Base-by-base conservation (phyloP, 2,888 invertebrate species). In the Caenorhabditis macrosperma region DNA sequence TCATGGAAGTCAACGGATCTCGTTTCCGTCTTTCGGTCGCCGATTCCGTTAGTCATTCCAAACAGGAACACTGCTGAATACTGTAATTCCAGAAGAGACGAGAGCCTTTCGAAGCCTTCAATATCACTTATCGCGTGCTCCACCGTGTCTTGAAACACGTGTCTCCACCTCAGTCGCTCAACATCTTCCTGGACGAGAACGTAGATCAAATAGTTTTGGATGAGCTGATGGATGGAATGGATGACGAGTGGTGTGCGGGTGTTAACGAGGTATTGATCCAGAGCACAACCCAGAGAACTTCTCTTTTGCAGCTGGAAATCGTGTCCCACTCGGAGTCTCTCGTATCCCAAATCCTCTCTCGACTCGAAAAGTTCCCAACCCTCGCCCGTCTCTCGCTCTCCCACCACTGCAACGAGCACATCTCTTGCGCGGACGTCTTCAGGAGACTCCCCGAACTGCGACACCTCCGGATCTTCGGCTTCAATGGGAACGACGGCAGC, bases 221-320 rank as follows among this genome's bases (percentile, higher is more conserved):
- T 24, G 6, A 17, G 22, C 38, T 59, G 48, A 64, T 63, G 60
- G 35, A 24, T 6, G 74, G 74, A 26, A 22, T 59, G 10, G 30
- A 12, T 5, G 12, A 20, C 0, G 24, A 59, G 3, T 74, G 74
- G 74, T 28, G 48, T 17, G 4, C 9, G 1, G 28, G 30, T 3
- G 20, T 74, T 10, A 12, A 33, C 22, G 54, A 74, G 41, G 74
- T 64, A n/a, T n/a, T n/a, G n/a, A n/a, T n/a, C n/a, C n/a, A n/a
- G n/a, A n/a, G n/a, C n/a, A n/a, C n/a, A n/a, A n/a, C n/a, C n/a
- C n/a, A n/a, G 4, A 54, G 1, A 12, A 7, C n/a, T 12, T 33
- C 33, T 20, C 22, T 10, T 9, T 54, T 77, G 20, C 77, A 77
- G 77, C 44, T 77, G 5, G 77, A 77, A 17, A 24, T 77, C 0